Evolutionary conservation across 2,888 invertebrate species (phyloP).

Genomic region (Dolomedes plantarius): DNA sequence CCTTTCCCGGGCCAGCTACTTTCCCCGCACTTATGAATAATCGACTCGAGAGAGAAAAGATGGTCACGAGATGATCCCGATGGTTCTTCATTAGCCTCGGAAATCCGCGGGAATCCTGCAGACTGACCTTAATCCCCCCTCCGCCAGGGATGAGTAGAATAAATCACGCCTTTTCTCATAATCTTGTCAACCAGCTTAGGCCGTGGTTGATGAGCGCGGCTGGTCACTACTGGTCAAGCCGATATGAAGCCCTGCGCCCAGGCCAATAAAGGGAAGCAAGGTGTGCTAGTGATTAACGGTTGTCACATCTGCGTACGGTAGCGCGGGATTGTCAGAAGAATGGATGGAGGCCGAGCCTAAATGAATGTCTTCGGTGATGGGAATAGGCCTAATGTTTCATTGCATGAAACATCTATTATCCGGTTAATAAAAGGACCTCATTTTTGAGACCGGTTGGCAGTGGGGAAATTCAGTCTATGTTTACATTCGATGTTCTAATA

Average conservation of each 20-base stretch:
- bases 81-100: constrained; percentile 55
- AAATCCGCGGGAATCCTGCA: constrained; percentile 44
- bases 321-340: not conserved
- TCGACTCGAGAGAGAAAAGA: constrained; percentile 24
- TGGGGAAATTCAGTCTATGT: too few relatives aligned
- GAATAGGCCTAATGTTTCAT: too few relatives aligned
- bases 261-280: constrained; percentile 43
- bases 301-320: not conserved
- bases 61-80: constrained; percentile 23
- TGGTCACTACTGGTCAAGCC: constrained; percentile 27
- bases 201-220: not conserved
- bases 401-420: too few relatives aligned
- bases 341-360: not conserved
- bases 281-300: constrained; percentile 51
- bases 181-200: constrained; percentile 68
- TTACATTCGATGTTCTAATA: too few relatives aligned
- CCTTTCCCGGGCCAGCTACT: too few relatives aligned
- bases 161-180: constrained; percentile 71
- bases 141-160: constrained; percentile 67
- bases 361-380: not conserved
- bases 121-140: constrained; percentile 45
- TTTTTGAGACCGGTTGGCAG: too few relatives aligned
- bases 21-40: not conserved
- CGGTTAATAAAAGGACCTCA: too few relatives aligned
- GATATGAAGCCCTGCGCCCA: constrained; percentile 26